Conservation (phyloP, 1,140 invertebrate species). For the Conopomorpha cramerella region DNA sequence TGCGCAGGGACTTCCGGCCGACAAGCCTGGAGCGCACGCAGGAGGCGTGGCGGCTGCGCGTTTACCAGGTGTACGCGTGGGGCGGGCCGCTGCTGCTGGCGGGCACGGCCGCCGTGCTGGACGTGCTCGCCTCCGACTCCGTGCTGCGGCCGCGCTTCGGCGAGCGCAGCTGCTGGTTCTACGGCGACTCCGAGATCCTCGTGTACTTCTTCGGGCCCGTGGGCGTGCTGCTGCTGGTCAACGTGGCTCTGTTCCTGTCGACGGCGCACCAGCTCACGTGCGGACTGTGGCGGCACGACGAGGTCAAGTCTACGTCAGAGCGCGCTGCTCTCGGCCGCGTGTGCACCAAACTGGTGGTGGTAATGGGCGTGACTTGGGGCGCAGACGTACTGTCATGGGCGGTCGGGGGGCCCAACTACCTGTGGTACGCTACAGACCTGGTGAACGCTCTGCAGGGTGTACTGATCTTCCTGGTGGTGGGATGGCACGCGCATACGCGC, state of each 20-base stretch:
- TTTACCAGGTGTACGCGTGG: constrained; percentile 82
- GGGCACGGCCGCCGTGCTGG: constrained; percentile 63
- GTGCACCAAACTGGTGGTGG: constrained; percentile 81
- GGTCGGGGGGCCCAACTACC: constrained; percentile 74
- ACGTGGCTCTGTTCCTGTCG: constrained; percentile 77
- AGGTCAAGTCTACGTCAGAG: constrained; percentile 85
- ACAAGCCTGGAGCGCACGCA: constrained; percentile 81
- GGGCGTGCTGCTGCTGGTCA: constrained; percentile 74
- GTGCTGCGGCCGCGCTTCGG: constrained; percentile 76
- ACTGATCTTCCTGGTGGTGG: constrained; percentile 87
- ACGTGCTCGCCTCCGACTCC: constrained; percentile 53
- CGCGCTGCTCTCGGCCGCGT: constrained; percentile 77
- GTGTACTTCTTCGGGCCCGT: constrained; percentile 84
- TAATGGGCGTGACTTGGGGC: constrained; percentile 86
- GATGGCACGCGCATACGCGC: constrained; percentile 80
- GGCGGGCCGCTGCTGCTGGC: constrained; percentile 76
- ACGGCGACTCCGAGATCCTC: constrained; percentile 76
- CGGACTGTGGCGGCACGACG: constrained; percentile 83
- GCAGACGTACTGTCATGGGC: constrained; percentile 77
- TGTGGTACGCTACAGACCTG: constrained; percentile 81
- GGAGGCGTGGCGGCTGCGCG: constrained; percentile 73
- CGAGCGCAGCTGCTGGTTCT: constrained; percentile 78
- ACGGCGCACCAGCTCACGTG: constrained; percentile 84
- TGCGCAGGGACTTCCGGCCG: constrained; percentile 77
- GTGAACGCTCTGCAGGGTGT: constrained; percentile 85